Conservation (phyloP, 2,113 vertebrate genomes). For the Seriola quinqueradiata region DNA sequence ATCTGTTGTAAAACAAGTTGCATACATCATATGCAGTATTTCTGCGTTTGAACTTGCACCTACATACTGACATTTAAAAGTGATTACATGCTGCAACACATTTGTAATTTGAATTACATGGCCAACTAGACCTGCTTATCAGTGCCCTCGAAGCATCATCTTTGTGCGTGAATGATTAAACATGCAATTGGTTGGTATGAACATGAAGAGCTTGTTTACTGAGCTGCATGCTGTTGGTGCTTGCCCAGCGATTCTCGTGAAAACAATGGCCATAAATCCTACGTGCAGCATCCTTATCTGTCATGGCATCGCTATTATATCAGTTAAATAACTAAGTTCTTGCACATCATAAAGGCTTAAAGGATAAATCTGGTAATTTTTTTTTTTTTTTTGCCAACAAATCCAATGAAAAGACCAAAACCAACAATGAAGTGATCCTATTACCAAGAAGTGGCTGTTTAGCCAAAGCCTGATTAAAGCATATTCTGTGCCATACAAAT, state of each 20-base stretch:
- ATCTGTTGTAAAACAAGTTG: conserved; percentile 29
- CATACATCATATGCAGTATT: conserved; percentile 7
- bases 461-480: background rate
- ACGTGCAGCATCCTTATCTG: background rate
- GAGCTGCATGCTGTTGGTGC: background rate
- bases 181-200: background rate
- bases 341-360: background rate
- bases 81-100: conserved; percentile 6
- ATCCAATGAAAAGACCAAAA: background rate
- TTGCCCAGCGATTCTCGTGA: background rate
- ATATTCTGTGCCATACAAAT: background rate
- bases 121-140: conserved; percentile 20
- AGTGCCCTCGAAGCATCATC: conserved; percentile 2
- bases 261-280: background rate
- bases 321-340: background rate
- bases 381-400: background rate
- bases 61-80: conserved; percentile 47
- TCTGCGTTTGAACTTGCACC: conserved; percentile 21
- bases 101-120: conserved; percentile 46
- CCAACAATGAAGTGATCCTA: too few species aligned
- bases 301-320: background rate
- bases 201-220: background rate
- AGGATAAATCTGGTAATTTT: background rate
- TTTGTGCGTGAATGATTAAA: conserved; percentile 16
- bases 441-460: background rate